A percentile compares a stretch with the other conserved stretches of the same genome.
phyloP scores from a whole-genome alignment of 2,888 invertebrate genomes.

The Dynastes tityus region DNA sequence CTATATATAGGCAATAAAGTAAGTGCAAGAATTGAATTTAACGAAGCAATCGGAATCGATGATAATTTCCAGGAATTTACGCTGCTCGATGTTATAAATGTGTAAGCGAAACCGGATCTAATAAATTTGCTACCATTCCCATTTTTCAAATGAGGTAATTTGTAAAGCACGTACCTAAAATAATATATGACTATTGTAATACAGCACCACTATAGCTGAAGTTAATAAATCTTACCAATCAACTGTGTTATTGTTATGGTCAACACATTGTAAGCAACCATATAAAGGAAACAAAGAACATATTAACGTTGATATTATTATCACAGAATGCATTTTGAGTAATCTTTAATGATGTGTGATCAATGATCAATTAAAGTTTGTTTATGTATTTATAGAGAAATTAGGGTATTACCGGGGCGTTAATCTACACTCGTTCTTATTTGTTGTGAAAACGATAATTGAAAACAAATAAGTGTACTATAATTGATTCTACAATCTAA shows the following conservation, averaged over 20 bases:
- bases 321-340: background rate
- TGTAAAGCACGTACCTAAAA: slow-evolving; percentile 87
- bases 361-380: too few relatives aligned
- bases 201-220: slow-evolving; percentile 7
- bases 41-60: slow-evolving; percentile 75
- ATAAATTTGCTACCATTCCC: slow-evolving; percentile 73
- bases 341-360: background rate
- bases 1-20: slow-evolving; percentile 74
- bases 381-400: too few relatives aligned
- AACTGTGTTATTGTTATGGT: slow-evolving; percentile 78
- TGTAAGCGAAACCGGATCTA: slow-evolving; percentile 79
- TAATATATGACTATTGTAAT: slow-evolving; percentile 44
- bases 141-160: slow-evolving; percentile 78
- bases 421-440: too few relatives aligned
- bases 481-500: too few relatives aligned
- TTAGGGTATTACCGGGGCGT: too few relatives aligned
- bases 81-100: slow-evolving; percentile 79
- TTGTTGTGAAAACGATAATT: too few relatives aligned
- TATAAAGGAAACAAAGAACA: slow-evolving; percentile 44
- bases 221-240: slow-evolving; percentile 77
- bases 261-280: slow-evolving; percentile 68
- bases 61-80: slow-evolving; percentile 81
- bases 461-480: too few relatives aligned
- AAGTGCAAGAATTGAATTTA: slow-evolving; percentile 77
- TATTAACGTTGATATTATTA: background rate